Conservation (phyloP, 2,113 vertebrate species). For the Gorsachius goisagi region DNA sequence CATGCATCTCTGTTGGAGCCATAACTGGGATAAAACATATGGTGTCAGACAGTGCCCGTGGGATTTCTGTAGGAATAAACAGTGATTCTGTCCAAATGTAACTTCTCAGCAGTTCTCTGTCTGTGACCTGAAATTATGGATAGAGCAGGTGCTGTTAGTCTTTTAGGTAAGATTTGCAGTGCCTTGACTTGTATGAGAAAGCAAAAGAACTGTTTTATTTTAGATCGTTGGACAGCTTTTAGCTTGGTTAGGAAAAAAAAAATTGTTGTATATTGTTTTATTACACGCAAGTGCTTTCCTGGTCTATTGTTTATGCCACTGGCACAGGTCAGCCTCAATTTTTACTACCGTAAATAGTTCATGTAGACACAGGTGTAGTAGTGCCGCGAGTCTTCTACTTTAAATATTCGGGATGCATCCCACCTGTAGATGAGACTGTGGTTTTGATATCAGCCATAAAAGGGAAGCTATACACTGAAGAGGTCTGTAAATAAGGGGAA, state of each 20-base stretch:
- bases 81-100: slow-evolving; percentile 1
- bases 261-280: background rate
- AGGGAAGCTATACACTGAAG: background rate
- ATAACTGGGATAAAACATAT: slow-evolving; percentile 24
- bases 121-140: slow-evolving; percentile 5
- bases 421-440: background rate
- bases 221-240: background rate
- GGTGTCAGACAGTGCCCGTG: slow-evolving; percentile 18
- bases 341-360: background rate
- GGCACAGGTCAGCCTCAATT: background rate
- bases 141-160: slow-evolving; percentile 4
- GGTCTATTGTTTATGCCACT: slow-evolving; percentile 13
- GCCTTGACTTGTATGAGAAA: background rate
- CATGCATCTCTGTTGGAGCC: background rate
- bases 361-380: background rate
- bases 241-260: background rate
- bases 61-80: slow-evolving; percentile 17
- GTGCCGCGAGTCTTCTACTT: background rate
- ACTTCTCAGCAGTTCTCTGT: slow-evolving; percentile 12
- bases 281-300: background rate
- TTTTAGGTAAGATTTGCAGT: background rate
- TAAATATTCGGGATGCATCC: background rate
- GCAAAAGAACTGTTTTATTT: slow-evolving; percentile 9
- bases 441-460: background rate
- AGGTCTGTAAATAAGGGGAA: background rate